Percentiles rank a stretch among this genome's conserved stretches.
These are phyloP conservation scores for Podarcis lilfordi DNA, from an alignment of 2,797 vertebrate species.

Conservation along the genomic window DNA sequence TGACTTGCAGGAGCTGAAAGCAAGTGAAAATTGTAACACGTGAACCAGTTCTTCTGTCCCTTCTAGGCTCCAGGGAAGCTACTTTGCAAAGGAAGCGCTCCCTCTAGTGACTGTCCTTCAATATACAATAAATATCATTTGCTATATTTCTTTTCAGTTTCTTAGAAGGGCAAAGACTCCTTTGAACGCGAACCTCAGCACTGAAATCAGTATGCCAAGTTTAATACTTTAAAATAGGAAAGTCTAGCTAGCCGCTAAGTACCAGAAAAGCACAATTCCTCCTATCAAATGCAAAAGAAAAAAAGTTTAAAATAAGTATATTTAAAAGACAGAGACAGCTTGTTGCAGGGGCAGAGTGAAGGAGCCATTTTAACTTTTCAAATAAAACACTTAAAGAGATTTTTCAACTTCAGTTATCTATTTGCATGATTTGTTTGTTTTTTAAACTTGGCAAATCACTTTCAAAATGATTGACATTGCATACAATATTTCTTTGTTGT, in stretches of 20 bases:
- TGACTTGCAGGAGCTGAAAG: background rate
- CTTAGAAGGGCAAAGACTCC: background rate
- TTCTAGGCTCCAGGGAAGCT: background rate
- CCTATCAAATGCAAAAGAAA: too few relatives aligned
- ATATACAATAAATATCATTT: background rate
- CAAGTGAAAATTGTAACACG: background rate
- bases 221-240: background rate
- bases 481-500: too few relatives aligned
- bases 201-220: background rate
- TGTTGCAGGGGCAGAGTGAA: background rate
- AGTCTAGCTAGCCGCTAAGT: background rate
- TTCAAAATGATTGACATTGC: too few relatives aligned
- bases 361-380: background rate
- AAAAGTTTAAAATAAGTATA: too few relatives aligned
- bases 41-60: background rate
- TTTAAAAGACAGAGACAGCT: background rate
- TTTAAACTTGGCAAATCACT: too few relatives aligned
- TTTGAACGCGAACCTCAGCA: background rate
- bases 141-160: background rate
- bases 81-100: constrained; percentile 8
- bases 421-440: too few relatives aligned
- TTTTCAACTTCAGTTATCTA: too few relatives aligned
- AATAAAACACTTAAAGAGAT: background rate
- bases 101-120: constrained; percentile 8
- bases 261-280: too few relatives aligned